Base-by-base conservation (phyloP, 2,113 vertebrate genomes). In the Epinephelus moara region DNA sequence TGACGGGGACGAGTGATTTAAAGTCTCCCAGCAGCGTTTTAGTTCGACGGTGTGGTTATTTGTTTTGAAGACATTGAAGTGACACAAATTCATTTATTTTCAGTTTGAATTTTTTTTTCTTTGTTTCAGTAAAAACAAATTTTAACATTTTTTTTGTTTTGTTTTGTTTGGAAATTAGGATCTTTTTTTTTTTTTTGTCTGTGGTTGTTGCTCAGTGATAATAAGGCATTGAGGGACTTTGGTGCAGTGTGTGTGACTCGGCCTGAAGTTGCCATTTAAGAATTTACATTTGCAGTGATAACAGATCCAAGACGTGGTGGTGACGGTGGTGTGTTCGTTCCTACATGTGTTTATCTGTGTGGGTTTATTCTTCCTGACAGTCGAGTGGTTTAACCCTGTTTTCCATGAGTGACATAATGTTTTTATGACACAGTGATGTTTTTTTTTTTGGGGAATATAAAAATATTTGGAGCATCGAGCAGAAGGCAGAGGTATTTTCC, bases 211-310 rank as follows among this genome's bases (percentile, higher is more conserved):
- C 90, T 93, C 90, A 40, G 84, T 40, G 72, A 85, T 85, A 56
- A 72, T 73, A 70, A 81, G 82, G 76, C 18, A 62, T 86, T 57
- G 84, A 92, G 74, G 86, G 91, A 82, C 71, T 81, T 68, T 72
- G 85, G 82, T 91, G 85, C 86, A 80, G 80, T 89, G 89, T 84
- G 78, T 75, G 77, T 88, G 84, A 90, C 66, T 72, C 78, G 76
- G 81, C 86, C 85, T 89, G 60, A 84, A 52, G 85, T 78, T 91
- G 85, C 78, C 78, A 11, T 85, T 91, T 82, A 61, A 83, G 70
- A 81, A 86, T 80, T 89, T 76, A 30, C 15, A 74, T 92, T 94
- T 95, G 94, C 91, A 50, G 94, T 94, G 93, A 87, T 25, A 72
- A 75, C 60, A 71, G 80, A 91, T 76, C 80, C 69, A 63, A 78